These are phyloP conservation scores for Cebus imitator DNA, from an alignment of 2,113 vertebrate species.

Conservation along the genomic window DNA sequence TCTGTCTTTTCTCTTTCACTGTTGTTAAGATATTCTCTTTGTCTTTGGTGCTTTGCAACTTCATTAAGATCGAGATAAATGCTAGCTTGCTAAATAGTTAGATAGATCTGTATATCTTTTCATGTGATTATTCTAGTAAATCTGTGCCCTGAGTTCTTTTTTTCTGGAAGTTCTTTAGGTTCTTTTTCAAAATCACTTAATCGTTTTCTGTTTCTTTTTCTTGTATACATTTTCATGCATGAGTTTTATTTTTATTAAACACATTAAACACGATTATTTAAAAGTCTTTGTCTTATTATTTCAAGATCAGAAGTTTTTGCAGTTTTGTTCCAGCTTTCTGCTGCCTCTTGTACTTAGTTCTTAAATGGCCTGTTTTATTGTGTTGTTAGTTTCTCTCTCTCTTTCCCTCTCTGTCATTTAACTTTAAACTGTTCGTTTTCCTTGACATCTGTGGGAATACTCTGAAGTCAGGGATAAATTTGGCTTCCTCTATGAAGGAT, in stretches of 20 bases:
- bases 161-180: background rate
- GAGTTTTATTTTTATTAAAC: background rate
- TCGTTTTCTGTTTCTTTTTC: background rate
- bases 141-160: background rate
- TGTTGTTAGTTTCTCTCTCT: background rate
- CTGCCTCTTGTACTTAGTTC: background rate
- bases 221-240: background rate
- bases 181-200: background rate
- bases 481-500: background rate
- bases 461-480: slow-evolving; percentile 20
- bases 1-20: background rate
- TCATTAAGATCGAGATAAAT: background rate
- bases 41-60: slow-evolving; percentile 19
- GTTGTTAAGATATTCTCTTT: background rate
- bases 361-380: background rate
- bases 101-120: background rate
- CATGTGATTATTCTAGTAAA: background rate
- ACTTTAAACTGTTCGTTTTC: slow-evolving; percentile 1
- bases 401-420: background rate
- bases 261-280: background rate
- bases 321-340: background rate
- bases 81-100: background rate
- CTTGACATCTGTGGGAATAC: background rate
- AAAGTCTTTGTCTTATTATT: background rate
- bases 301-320: background rate